Evolutionary conservation across 2,797 vertebrate species (phyloP).

Genomic region (Xenops minutus): DNA sequence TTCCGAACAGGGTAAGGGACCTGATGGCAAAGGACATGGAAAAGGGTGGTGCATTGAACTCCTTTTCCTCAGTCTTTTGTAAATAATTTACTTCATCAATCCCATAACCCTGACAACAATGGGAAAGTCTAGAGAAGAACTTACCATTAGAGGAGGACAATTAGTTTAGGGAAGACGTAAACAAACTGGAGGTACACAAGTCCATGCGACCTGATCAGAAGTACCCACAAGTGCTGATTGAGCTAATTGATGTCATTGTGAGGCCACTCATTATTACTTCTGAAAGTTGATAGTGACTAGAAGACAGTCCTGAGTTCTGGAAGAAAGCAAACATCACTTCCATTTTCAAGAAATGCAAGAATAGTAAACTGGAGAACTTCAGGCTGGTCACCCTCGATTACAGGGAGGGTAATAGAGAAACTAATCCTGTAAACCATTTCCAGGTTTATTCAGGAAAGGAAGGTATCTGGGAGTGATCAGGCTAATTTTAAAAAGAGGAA

Average conservation of each 20-base stretch:
- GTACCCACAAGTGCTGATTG: background rate
- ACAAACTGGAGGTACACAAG: background rate
- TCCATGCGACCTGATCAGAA: background rate
- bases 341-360: background rate
- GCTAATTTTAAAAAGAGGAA: background rate
- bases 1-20: background rate
- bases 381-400: background rate
- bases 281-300: background rate
- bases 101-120: too few relatives aligned
- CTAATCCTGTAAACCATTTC: background rate
- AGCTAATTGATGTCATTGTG: background rate
- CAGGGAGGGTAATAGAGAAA: background rate
- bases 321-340: background rate
- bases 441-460: background rate
- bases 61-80: too few relatives aligned
- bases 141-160: too few relatives aligned
- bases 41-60: background rate
- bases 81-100: too few relatives aligned
- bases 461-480: background rate
- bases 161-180: background rate
- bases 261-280: background rate
- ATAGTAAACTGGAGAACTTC: background rate
- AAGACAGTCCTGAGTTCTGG: background rate
- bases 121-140: too few relatives aligned
- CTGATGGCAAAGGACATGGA: background rate